A percentile compares a stretch with the other conserved stretches of the same genome.
phyloP scores from a whole-genome alignment of 2,888 invertebrate genomes.

The Eueremaeus valkanovi region DNA sequence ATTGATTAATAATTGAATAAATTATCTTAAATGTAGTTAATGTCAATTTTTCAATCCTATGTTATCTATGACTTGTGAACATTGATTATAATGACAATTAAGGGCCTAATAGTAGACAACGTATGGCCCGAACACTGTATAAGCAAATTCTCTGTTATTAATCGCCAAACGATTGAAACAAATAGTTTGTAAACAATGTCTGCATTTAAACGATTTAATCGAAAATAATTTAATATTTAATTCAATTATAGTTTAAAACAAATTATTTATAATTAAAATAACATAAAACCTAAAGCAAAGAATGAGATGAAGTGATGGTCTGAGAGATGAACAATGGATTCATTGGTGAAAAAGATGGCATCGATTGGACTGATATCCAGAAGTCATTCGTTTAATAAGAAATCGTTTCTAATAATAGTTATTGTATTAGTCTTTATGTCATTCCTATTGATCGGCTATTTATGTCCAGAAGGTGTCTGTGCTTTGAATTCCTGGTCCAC shows the following conservation, averaged over 20 bases:
- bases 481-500: slow-evolving; percentile 43
- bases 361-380: not conserved
- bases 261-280: too few relatives aligned
- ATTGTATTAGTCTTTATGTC: slow-evolving; percentile 34
- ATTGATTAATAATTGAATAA: too few relatives aligned
- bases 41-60: too few relatives aligned
- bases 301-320: too few relatives aligned
- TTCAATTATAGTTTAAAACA: not conserved
- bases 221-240: not conserved
- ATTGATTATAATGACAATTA: too few relatives aligned
- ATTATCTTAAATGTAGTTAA: too few relatives aligned
- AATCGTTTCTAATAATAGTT: slow-evolving; percentile 14
- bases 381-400: not conserved
- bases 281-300: too few relatives aligned
- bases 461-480: slow-evolving; percentile 46
- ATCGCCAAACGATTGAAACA: not conserved
- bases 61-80: too few relatives aligned
- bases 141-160: not conserved
- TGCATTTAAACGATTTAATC: too few relatives aligned
- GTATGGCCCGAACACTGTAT: not conserved
- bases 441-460: slow-evolving; percentile 42
- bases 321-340: not conserved
- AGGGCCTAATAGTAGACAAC: too few relatives aligned
- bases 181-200: too few relatives aligned
- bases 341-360: not conserved